A percentile compares a stretch with the other conserved stretches of the same genome.
Conservation (phyloP, 1,140 invertebrate genomes). For the Spodoptera frugiperda region DNA sequence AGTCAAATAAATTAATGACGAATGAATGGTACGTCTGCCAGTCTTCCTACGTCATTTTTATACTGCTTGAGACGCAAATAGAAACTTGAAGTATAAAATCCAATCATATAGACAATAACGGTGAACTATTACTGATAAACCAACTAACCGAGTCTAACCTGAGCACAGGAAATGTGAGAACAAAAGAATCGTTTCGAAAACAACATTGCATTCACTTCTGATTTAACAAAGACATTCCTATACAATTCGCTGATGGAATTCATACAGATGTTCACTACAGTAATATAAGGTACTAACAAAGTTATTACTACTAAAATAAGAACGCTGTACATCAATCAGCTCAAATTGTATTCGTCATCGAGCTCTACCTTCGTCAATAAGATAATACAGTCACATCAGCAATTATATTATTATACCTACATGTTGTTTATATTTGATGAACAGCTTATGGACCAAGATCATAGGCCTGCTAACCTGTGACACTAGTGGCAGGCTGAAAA, state of each 20-base stretch:
- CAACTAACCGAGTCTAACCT: slow-evolving; percentile 57
- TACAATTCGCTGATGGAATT: slow-evolving; percentile 43
- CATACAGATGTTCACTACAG: slow-evolving; percentile 33
- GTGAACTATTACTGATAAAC: slow-evolving; percentile 67
- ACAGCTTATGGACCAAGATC: background rate
- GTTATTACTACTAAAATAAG: background rate
- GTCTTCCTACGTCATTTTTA: background rate
- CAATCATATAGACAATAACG: background rate
- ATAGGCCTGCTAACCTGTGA: background rate
- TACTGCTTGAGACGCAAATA: background rate
- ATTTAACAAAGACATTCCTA: slow-evolving; percentile 47
- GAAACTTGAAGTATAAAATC: background rate
- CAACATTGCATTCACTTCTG: slow-evolving; percentile 55
- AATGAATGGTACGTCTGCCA: too few species aligned
- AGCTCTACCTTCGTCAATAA: too few species aligned
- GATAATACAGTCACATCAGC: too few species aligned
- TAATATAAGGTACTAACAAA: background rate
- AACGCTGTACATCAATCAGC: too few species aligned
- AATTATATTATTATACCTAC: too few species aligned
- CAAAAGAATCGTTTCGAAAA: slow-evolving; percentile 76
- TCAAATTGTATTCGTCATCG: background rate
- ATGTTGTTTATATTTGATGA: too few species aligned
- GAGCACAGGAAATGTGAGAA: slow-evolving; percentile 72
- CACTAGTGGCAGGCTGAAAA: background rate
- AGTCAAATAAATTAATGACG: background rate